Conservation (phyloP, 1,140 invertebrate genomes). For the Notospermus geniculatus region DNA sequence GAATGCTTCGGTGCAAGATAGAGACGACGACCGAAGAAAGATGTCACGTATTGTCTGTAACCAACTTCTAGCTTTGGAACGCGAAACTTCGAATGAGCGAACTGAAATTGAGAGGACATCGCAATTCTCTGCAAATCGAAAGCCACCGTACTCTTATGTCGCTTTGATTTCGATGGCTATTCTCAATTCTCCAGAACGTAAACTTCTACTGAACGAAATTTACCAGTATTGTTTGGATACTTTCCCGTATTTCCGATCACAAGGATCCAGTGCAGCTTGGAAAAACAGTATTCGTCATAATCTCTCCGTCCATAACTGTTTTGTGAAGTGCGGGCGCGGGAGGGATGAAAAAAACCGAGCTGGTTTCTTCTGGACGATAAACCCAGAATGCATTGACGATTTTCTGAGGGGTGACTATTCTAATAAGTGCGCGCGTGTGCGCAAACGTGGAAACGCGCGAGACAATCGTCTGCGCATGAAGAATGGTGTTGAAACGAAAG, state of each 20-base stretch:
- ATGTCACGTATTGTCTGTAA: too few relatives aligned
- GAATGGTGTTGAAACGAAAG: too few relatives aligned
- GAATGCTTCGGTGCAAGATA: too few relatives aligned
- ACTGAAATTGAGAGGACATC: slow-evolving; percentile 27
- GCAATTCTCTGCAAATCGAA: slow-evolving; percentile 31
- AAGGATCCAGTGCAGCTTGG: slow-evolving; percentile 43
- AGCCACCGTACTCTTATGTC: slow-evolving; percentile 49
- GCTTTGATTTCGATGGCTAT: slow-evolving; percentile 49
- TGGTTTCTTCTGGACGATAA: slow-evolving; percentile 87
- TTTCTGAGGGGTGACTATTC: slow-evolving; percentile 90
- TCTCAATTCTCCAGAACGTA: slow-evolving; percentile 36
- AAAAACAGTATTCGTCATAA: slow-evolving; percentile 55
- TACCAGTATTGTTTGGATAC: slow-evolving; percentile 50
- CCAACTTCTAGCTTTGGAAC: too few relatives aligned
- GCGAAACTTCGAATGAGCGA: too few relatives aligned
- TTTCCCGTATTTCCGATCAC: slow-evolving; percentile 47
- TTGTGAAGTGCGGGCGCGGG: slow-evolving; percentile 50
- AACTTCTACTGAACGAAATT: slow-evolving; percentile 46
- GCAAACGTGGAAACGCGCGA: slow-evolving; percentile 39
- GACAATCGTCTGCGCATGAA: too few relatives aligned
- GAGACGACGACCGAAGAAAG: too few relatives aligned
- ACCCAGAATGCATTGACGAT: slow-evolving; percentile 94
- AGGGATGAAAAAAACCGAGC: slow-evolving; percentile 43
- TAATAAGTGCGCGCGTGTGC: slow-evolving; percentile 29
- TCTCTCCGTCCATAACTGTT: slow-evolving; percentile 53